These are phyloP conservation scores for Parnassius glacialis DNA, from an alignment of 2,888 invertebrate genomes.

Conservation along the genomic window DNA sequence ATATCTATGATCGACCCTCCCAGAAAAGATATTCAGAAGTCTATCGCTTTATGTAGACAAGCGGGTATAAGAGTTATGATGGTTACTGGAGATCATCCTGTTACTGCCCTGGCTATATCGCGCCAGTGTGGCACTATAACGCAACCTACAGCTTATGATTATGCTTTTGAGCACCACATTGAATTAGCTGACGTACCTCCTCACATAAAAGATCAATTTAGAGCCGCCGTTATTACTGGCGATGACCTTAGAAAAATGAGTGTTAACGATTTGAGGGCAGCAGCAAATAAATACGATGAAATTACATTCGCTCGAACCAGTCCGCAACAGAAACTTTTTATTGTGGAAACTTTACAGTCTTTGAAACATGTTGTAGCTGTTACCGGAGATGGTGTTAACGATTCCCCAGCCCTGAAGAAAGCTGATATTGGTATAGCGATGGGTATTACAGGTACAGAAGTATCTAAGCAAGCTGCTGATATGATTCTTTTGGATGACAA, in stretches of 20 bases:
- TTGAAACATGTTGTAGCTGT: conserved; percentile 91
- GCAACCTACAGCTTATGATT: conserved; percentile 84
- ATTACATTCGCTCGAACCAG: conserved; percentile 88
- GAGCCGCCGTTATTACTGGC: conserved; percentile 67
- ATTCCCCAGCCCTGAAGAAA: conserved; percentile 92
- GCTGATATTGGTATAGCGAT: conserved; percentile 92
- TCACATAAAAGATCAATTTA: conserved; percentile 65
- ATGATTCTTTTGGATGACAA: conserved; percentile 95
- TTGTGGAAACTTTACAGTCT: conserved; percentile 90
- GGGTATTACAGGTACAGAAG: conserved; percentile 89
- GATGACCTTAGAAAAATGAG: conserved; percentile 82
- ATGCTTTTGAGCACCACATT: conserved; percentile 82
- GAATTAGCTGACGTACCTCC: conserved; percentile 74
- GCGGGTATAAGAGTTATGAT: conserved; percentile 87
- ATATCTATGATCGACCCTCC: conserved; percentile 88
- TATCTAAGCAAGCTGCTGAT: conserved; percentile 93
- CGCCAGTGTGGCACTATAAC: conserved; percentile 84
- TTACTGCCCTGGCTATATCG: conserved; percentile 87
- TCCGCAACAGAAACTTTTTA: conserved; percentile 84
- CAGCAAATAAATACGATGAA: conserved; percentile 83
- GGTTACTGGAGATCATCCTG: conserved; percentile 88
- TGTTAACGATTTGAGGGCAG: conserved; percentile 74
- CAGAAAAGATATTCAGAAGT: conserved; percentile 83
- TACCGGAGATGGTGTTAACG: conserved; percentile 94
- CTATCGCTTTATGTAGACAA: conserved; percentile 83